Percentiles rank a stretch among this genome's conserved stretches.
phyloP scores from a whole-genome alignment of 2,888 invertebrate species.

The Iphiclides podalirius region DNA sequence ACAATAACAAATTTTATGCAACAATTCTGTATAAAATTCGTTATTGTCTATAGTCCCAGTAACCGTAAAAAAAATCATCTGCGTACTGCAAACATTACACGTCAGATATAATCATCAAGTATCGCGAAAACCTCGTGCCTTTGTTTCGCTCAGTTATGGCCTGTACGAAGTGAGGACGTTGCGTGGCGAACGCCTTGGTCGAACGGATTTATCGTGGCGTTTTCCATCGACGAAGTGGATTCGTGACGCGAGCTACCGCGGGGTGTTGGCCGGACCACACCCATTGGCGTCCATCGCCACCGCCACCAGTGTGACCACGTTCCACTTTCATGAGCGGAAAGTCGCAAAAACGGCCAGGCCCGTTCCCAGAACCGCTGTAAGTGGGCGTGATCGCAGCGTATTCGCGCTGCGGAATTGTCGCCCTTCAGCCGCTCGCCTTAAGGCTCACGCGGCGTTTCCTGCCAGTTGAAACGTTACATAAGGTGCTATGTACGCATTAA shows the following conservation, averaged over 20 bases:
- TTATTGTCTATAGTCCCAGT: too few relatives aligned
- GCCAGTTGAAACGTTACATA: constrained; percentile 10
- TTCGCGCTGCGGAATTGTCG: too few relatives aligned
- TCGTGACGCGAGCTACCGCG: too few relatives aligned
- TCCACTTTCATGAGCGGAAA: constrained; percentile 22
- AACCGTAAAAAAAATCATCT: too few relatives aligned
- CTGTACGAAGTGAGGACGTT: too few relatives aligned
- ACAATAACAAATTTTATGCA: too few relatives aligned
- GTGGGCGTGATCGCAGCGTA: constrained; percentile 16
- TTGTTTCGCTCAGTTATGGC: too few relatives aligned
- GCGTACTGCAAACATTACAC: too few relatives aligned
- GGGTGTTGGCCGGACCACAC: constrained; percentile 20
- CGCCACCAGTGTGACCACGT: constrained; percentile 13
- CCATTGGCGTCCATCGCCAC: constrained; percentile 11
- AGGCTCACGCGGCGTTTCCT: background rate
- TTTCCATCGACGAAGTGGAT: constrained; percentile 8
- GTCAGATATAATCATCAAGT: too few relatives aligned
- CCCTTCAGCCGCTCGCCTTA: background rate
- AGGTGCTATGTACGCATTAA: constrained; percentile 23
- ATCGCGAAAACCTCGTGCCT: too few relatives aligned
- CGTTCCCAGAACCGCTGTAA: constrained; percentile 8
- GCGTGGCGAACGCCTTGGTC: too few relatives aligned
- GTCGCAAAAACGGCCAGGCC: constrained; percentile 9
- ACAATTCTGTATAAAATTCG: too few relatives aligned
- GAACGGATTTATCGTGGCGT: constrained; percentile 13